These are phyloP conservation scores for Temnothorax nylanderi DNA, from an alignment of 1,140 invertebrate genomes.

Conservation along the genomic window DNA sequence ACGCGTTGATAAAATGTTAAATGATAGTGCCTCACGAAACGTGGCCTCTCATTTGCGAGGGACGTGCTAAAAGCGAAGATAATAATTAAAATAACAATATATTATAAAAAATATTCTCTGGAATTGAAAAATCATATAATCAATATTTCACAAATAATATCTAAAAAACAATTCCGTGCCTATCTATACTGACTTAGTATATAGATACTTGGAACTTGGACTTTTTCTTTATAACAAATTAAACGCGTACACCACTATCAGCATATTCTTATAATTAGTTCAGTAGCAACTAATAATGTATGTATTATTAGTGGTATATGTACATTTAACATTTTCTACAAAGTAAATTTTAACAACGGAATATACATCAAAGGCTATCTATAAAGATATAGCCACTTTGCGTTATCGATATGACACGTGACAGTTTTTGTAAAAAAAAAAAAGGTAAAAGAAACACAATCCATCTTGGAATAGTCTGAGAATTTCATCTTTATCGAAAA, in stretches of 20 bases:
- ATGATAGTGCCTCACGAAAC: conserved; percentile 5
- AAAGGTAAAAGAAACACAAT: too few species aligned
- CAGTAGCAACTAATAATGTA: too few species aligned
- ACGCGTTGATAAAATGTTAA: conserved; percentile 57
- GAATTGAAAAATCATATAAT: background rate
- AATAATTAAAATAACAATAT: background rate
- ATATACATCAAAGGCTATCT: background rate
- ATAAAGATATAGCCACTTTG: background rate
- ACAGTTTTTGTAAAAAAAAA: conserved; percentile 3
- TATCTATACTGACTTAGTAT: background rate
- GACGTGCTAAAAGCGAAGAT: background rate
- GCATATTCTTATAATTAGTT: background rate
- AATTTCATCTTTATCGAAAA: conserved; percentile 65
- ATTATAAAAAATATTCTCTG: background rate
- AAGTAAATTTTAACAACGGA: background rate
- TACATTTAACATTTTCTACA: background rate
- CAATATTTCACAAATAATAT: background rate
- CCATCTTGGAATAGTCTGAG: background rate
- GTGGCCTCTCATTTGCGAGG: background rate
- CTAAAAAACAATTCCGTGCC: background rate
- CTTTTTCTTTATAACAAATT: background rate
- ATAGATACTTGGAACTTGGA: too few species aligned
- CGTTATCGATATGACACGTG: background rate
- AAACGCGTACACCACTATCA: background rate
- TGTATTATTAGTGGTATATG: background rate